Conservation (phyloP, 2,888 invertebrate genomes). For the Hyles lineata region DNA sequence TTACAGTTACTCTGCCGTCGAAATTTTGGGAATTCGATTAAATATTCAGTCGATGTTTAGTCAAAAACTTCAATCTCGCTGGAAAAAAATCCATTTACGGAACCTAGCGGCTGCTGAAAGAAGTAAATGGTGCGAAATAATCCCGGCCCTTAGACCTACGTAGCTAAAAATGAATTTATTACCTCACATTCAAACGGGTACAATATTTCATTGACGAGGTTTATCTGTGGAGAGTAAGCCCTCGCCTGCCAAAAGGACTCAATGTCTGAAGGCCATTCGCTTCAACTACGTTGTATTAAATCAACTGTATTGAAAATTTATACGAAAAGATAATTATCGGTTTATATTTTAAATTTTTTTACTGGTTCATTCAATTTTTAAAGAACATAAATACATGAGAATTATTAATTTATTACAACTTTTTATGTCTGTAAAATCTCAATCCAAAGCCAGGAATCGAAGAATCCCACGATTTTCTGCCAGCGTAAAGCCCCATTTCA, state of each 20-base stretch:
- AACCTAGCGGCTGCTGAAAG: slow-evolving; percentile 75
- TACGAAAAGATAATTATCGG: no score
- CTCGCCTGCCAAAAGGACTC: slow-evolving; percentile 2
- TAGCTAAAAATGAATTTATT: slow-evolving; percentile 82
- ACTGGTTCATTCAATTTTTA: no score
- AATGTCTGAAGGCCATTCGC: background rate
- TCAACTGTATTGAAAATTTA: background rate
- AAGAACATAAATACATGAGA: no score
- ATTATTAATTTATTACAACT: no score
- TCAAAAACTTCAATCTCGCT: slow-evolving; percentile 72
- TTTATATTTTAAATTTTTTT: no score
- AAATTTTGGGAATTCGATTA: slow-evolving; percentile 61
- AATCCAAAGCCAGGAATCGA: no score
- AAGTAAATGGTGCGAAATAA: slow-evolving; percentile 83
- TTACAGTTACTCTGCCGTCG: background rate
- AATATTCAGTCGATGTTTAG: slow-evolving; percentile 61
- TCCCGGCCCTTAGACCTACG: slow-evolving; percentile 82
- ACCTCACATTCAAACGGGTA: slow-evolving; percentile 69
- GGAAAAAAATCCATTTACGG: slow-evolving; percentile 72
- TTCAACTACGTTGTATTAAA: background rate
- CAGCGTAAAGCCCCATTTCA: no score
- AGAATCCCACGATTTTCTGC: no score
- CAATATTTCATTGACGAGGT: slow-evolving; percentile 74
- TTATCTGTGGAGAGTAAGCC: slow-evolving; percentile 46
- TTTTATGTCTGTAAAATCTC: no score